A percentile compares a stretch with the other conserved stretches of the same genome.
These are phyloP conservation scores for Emmelina monodactyla DNA, from an alignment of 2,888 invertebrate genomes.

Conservation along the genomic window DNA sequence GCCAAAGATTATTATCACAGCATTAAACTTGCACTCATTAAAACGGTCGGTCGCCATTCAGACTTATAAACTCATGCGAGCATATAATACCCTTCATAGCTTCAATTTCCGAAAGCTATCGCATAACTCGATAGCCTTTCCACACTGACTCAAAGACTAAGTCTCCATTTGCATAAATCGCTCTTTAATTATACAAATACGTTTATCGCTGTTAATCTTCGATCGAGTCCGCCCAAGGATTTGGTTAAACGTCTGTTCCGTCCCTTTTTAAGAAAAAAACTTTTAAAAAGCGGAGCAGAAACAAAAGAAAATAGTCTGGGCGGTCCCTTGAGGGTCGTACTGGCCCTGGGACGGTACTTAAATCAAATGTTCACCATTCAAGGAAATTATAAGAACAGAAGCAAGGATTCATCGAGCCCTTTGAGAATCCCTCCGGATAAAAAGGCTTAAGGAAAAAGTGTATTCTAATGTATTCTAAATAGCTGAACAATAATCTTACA, in stretches of 20 bases:
- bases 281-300: slow-evolving; percentile 52
- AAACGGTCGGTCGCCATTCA: not conserved
- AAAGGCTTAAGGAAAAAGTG: too few relatives aligned
- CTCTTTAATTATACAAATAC: too few relatives aligned
- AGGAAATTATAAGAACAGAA: slow-evolving; percentile 57
- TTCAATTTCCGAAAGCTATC: not conserved
- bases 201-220: too few relatives aligned
- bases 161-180: not conserved
- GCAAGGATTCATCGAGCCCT: slow-evolving; percentile 43
- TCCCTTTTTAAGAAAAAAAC: too few relatives aligned
- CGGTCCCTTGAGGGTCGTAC: slow-evolving; percentile 49
- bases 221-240: too few relatives aligned
- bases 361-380: slow-evolving; percentile 62
- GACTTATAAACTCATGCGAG: not conserved
- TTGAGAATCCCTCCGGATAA: slow-evolving; percentile 39
- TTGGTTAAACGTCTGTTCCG: too few relatives aligned
- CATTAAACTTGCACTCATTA: not conserved
- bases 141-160: not conserved
- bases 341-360: slow-evolving; percentile 59
- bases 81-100: not conserved
- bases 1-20: not conserved
- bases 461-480: too few relatives aligned
- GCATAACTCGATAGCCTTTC: not conserved
- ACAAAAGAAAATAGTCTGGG: slow-evolving; percentile 60
- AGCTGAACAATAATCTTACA: too few relatives aligned